Conservation (phyloP, 1,140 invertebrate species). For the Acromyrmex echinatior region DNA sequence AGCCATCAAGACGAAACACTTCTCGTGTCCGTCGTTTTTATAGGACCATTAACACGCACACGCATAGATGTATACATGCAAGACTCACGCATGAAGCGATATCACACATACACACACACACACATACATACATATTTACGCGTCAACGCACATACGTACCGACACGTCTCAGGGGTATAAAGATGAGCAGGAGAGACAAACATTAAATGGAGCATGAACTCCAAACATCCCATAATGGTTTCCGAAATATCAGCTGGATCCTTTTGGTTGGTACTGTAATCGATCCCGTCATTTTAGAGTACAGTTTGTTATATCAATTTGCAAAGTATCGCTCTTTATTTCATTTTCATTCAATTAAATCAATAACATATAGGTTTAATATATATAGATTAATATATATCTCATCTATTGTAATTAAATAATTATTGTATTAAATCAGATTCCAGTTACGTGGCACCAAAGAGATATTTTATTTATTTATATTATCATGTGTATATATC, state of each 20-base stretch:
- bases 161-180: background rate
- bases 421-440: background rate
- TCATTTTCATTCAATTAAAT: constrained; percentile 2
- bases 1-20: constrained; percentile 68
- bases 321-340: background rate
- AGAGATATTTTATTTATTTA: background rate
- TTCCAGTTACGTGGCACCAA: background rate
- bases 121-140: background rate
- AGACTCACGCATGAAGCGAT: constrained; percentile 25
- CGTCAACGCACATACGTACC: background rate
- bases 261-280: background rate
- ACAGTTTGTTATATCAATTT: constrained; percentile 2
- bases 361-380: too few relatives aligned
- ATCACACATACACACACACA: too few relatives aligned
- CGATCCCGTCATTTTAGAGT: constrained; percentile 15
- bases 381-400: too few relatives aligned
- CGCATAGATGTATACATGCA: background rate
- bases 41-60: constrained; percentile 53
- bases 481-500: background rate
- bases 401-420: background rate
- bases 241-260: constrained; percentile 31
- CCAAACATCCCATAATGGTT: constrained; percentile 12
- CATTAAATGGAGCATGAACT: constrained; percentile 35
- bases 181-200: constrained; percentile 39
- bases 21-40: constrained; percentile 68